Conservation (phyloP, 2,888 invertebrate genomes). For the Amblyteles armatorius region DNA sequence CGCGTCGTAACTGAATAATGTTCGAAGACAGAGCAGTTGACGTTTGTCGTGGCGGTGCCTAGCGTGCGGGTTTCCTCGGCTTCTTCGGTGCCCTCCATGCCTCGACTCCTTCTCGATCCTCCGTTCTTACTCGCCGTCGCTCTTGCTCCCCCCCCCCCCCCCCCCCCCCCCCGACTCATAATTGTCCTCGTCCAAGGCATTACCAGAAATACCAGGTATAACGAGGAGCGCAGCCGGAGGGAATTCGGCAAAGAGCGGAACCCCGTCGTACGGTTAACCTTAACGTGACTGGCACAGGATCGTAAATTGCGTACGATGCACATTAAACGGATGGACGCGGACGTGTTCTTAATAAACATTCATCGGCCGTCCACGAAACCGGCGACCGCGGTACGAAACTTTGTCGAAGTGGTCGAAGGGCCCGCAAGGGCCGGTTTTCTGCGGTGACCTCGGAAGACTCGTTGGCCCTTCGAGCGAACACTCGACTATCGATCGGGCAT, state of each 20-base stretch:
- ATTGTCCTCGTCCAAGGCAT: conserved; percentile 76
- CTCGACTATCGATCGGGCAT: conserved; percentile 80
- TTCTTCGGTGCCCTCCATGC: not conserved
- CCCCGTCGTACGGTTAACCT: not conserved
- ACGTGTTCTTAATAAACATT: not conserved
- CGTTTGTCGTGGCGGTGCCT: conserved; percentile 76
- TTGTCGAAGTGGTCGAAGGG: not conserved
- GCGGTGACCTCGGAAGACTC: not conserved
- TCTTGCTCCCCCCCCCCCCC: conserved; percentile 47
- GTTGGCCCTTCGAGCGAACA: conserved; percentile 67
- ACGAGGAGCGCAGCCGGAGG: conserved; percentile 34
- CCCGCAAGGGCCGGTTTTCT: not conserved
- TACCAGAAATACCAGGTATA: conserved; percentile 62
- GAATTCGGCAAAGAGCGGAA: conserved; percentile 38
- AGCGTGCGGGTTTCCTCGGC: conserved; percentile 70
- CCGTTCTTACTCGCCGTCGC: conserved; percentile 33
- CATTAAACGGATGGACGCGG: not conserved
- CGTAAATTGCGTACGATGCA: not conserved
- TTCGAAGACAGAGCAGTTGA: conserved; percentile 73
- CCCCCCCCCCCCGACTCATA: conserved; percentile 72
- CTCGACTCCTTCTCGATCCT: conserved; percentile 16
- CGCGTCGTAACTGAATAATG: conserved; percentile 77
- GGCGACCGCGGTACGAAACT: not conserved
- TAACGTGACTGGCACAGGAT: conserved; percentile 2
- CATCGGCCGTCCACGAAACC: not conserved